phyloP scores from a whole-genome alignment of 2,113 vertebrate species.

The Donacobius atricapilla region DNA sequence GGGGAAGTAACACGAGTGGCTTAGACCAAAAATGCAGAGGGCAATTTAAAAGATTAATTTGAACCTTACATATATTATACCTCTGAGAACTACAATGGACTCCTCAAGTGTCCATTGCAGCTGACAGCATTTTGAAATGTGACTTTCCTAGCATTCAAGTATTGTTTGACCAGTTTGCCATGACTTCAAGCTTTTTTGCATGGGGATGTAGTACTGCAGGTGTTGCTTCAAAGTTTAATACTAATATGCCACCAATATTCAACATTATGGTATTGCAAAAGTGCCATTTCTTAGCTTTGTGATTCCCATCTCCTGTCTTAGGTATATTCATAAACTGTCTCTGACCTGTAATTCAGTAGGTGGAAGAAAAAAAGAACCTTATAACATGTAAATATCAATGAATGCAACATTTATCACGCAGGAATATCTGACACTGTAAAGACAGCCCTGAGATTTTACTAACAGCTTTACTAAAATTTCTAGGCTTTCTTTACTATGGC shows the following conservation, averaged over 20 bases:
- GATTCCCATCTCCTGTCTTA: neutral
- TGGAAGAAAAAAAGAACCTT: fast-evolving
- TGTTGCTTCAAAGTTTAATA: neutral
- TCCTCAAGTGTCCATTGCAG: neutral
- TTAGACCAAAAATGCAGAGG: neutral
- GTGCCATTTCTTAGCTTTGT: neutral
- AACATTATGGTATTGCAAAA: fast-evolving
- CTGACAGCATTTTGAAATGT: neutral
- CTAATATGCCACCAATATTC: neutral
- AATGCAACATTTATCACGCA: neutral
- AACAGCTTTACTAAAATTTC: neutral
- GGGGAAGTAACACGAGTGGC: neutral
- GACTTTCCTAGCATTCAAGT: neutral
- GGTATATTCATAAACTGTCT: neutral
- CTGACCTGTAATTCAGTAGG: neutral
- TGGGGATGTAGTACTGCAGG: fast-evolving
- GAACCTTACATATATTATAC: neutral
- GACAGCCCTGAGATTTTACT: neutral
- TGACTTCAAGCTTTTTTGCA: neutral
- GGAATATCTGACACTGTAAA: neutral
- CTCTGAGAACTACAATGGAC: neutral
- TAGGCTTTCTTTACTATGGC: neutral
- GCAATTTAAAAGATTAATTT: neutral
- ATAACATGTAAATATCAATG: neutral
- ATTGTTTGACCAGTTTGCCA: neutral